phyloP scores from a whole-genome alignment of 1,140 invertebrate species.

The Drosophila baimaii region DNA sequence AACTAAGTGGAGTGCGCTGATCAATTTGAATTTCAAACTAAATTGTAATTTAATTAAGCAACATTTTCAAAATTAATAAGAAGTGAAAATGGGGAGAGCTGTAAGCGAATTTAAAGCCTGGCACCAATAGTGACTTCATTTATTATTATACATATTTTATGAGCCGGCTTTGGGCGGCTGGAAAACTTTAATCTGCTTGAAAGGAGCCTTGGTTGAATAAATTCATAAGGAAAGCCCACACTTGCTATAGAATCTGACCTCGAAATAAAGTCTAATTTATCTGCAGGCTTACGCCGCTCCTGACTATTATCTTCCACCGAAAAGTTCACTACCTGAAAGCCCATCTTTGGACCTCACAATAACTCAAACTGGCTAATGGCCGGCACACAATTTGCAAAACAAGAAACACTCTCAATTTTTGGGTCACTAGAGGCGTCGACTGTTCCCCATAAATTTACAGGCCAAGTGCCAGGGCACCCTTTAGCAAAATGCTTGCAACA shows the following conservation, averaged over 20 bases:
- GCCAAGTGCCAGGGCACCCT: conserved; percentile 32
- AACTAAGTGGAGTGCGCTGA: conserved; percentile 41
- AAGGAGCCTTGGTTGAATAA: background rate
- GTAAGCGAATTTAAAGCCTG: background rate
- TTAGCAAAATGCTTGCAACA: conserved; percentile 28
- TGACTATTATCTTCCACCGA: background rate
- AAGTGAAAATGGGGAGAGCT: conserved; percentile 17
- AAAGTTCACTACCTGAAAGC: conserved; percentile 21
- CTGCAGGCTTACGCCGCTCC: background rate
- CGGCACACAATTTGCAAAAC: conserved; percentile 28
- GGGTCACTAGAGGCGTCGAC: conserved; percentile 21
- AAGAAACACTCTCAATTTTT: conserved; percentile 29
- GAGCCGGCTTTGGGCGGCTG: background rate
- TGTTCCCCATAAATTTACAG: conserved; percentile 32
- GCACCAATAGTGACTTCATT: background rate
- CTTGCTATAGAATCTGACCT: background rate
- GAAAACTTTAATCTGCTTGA: background rate
- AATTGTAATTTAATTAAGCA: conserved; percentile 42
- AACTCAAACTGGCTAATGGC: conserved; percentile 50
- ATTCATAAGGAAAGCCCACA: conserved; percentile 1
- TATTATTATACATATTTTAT: background rate
- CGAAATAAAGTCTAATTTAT: conserved; percentile 5
- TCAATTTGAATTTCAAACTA: conserved; percentile 37
- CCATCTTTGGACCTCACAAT: conserved; percentile 11
- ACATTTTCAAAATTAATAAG: conserved; percentile 19